These are phyloP conservation scores for Cirrhinus mrigala DNA, from an alignment of 2,797 vertebrate species.

Conservation along the genomic window DNA sequence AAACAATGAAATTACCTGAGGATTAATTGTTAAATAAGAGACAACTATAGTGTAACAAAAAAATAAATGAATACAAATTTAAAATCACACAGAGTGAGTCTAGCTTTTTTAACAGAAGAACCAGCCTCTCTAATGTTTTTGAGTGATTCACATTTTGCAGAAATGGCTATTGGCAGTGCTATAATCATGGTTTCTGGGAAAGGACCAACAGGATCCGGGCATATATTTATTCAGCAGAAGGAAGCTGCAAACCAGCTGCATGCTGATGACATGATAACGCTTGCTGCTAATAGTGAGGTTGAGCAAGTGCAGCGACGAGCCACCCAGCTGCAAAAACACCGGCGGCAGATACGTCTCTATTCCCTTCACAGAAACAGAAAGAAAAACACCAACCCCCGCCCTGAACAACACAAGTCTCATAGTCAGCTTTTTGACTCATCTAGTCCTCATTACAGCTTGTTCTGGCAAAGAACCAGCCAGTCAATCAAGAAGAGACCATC, in stretches of 20 bases:
- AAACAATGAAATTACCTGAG: not conserved
- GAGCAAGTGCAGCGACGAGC: conserved; percentile 32
- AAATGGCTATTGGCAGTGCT: conserved; percentile 13
- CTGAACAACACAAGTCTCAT: not conserved
- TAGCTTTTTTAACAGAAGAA: conserved; percentile 5
- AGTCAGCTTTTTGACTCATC: conserved; percentile 2
- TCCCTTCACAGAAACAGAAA: conserved; percentile 17
- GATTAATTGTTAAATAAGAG: not conserved
- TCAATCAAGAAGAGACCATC: not conserved
- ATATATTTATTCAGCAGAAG: conserved; percentile 55
- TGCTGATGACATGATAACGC: conserved; percentile 53
- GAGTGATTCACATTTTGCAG: conserved; percentile 14
- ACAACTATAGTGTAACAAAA: not conserved
- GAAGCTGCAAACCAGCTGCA: conserved; percentile 60
- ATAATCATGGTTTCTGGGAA: conserved; percentile 51
- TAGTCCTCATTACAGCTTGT: conserved; percentile 2
- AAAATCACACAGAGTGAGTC: not conserved
- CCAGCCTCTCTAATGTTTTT: not conserved
- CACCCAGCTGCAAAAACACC: conserved; percentile 51
- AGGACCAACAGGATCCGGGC: conserved; percentile 49
- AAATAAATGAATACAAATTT: not conserved
- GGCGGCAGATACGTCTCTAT: conserved; percentile 34
- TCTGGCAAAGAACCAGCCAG: not conserved
- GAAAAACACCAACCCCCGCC: conserved; percentile 8
- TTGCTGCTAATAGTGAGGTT: conserved; percentile 48